Evolutionary conservation across 2,888 invertebrate species (phyloP).

Genomic region (Oxyteleia sp.): DNA sequence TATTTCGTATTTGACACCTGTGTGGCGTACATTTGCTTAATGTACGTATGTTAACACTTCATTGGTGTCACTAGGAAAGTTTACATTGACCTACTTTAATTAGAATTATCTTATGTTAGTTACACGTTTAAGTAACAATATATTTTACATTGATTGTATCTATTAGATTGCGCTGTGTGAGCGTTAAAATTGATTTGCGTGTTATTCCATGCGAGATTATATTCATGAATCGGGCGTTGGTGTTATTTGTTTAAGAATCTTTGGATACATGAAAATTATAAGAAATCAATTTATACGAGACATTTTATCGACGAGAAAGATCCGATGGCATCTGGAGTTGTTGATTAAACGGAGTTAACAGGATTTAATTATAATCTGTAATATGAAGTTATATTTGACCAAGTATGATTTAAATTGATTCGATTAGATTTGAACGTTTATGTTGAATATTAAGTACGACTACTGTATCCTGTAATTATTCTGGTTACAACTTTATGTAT

Average conservation of each 20-base stretch:
- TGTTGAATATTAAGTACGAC: slow-evolving; percentile 24
- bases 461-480: slow-evolving; percentile 14
- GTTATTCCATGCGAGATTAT: not conserved
- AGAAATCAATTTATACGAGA: slow-evolving; percentile 18
- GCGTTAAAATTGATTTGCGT: not conserved
- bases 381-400: slow-evolving; percentile 28
- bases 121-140: no score
- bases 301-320: not conserved
- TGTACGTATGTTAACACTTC: no score
- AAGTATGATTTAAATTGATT: slow-evolving; percentile 33
- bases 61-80: no score
- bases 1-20: no score
- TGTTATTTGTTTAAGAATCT: slow-evolving; percentile 2
- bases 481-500: slow-evolving; percentile 1
- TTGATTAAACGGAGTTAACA: slow-evolving; percentile 34
- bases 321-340: slow-evolving; percentile 31
- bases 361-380: slow-evolving; percentile 38
- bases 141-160: slow-evolving; percentile 26
- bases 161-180: not conserved
- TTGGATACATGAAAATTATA: not conserved
- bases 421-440: slow-evolving; percentile 14
- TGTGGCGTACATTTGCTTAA: no score
- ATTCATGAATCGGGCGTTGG: not conserved
- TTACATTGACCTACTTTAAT: no score
- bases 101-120: no score